These are phyloP conservation scores for Cuniculus paca DNA, from an alignment of 2,797 vertebrate genomes.

Conservation along the genomic window DNA sequence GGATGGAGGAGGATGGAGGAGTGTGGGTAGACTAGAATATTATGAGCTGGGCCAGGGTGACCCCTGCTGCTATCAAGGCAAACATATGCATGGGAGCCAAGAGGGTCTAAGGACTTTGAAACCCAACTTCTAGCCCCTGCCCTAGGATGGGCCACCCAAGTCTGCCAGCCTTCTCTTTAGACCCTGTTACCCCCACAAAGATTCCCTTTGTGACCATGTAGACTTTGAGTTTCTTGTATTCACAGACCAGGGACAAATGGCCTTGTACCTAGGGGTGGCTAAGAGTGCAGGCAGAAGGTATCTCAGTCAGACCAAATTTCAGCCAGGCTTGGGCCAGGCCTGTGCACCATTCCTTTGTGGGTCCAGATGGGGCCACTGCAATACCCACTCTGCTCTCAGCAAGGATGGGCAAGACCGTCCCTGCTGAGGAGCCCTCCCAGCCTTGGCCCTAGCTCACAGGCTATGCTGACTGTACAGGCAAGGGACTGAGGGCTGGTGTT, in stretches of 20 bases:
- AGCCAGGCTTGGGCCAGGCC: not conserved
- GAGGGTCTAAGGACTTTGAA: not conserved
- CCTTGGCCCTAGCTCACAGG: not conserved
- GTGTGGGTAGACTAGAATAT: not conserved
- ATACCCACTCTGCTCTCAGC: not conserved
- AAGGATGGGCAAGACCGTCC: fast-evolving
- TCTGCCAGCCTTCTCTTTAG: not conserved
- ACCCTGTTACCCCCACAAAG: not conserved
- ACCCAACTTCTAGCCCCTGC: not conserved
- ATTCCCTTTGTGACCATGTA: not conserved
- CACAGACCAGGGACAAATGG: not conserved
- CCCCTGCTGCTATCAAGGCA: conserved; percentile 70
- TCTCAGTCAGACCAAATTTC: not conserved
- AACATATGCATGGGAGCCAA: not conserved
- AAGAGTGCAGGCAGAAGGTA: not conserved
- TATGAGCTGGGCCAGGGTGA: not conserved
- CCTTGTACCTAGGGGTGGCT: not conserved
- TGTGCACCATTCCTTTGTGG: not conserved
- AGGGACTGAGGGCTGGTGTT: not conserved
- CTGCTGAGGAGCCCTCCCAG: not conserved
- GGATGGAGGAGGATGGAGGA: not conserved
- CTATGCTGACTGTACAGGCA: not conserved
- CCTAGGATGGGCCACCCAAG: not conserved
- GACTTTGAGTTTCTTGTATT: not conserved
- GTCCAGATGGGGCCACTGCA: not conserved